A percentile compares a stretch with the other conserved stretches of the same genome.
phyloP scores from a whole-genome alignment of 2,888 invertebrate genomes.

The Leptopilina drosophilae region DNA sequence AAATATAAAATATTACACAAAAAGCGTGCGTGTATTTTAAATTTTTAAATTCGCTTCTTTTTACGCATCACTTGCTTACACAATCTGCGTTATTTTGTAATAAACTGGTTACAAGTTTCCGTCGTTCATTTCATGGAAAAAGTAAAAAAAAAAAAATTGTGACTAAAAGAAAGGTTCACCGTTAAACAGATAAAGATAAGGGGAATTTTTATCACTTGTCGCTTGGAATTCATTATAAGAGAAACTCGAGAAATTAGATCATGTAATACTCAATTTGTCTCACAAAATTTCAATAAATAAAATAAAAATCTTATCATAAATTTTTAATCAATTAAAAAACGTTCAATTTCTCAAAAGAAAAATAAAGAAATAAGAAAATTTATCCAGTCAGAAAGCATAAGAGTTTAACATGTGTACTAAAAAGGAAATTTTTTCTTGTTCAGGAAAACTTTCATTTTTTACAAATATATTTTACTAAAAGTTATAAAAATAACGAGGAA shows the following conservation, averaged over 20 bases:
- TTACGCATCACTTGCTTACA: constrained; percentile 23
- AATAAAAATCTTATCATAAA: not conserved
- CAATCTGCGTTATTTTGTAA: constrained; percentile 30
- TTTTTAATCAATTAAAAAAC: no score
- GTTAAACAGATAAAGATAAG: constrained; percentile 58
- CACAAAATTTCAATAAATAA: not conserved
- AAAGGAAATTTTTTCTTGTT: no score
- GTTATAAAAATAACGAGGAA: no score
- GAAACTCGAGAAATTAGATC: constrained; percentile 5
- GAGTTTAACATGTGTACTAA: no score
- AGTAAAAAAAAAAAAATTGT: constrained; percentile 47
- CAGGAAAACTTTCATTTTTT: no score
- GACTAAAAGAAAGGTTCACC: constrained; percentile 52
- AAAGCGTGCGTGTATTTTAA: no score
- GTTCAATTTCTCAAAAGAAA: no score
- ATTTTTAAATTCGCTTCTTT: not conserved
- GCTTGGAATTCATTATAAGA: not conserved
- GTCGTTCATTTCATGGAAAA: constrained; percentile 8
- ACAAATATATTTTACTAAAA: no score
- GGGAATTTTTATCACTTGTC: constrained; percentile 2
- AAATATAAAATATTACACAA: no score
- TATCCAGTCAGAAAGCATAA: no score
- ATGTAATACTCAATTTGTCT: not conserved
- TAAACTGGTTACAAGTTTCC: constrained; percentile 50
- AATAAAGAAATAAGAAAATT: no score